A percentile compares a stretch with the other conserved stretches of the same genome.
These are phyloP conservation scores for Globia sparganii DNA, from an alignment of 2,888 invertebrate genomes.

Conservation along the genomic window DNA sequence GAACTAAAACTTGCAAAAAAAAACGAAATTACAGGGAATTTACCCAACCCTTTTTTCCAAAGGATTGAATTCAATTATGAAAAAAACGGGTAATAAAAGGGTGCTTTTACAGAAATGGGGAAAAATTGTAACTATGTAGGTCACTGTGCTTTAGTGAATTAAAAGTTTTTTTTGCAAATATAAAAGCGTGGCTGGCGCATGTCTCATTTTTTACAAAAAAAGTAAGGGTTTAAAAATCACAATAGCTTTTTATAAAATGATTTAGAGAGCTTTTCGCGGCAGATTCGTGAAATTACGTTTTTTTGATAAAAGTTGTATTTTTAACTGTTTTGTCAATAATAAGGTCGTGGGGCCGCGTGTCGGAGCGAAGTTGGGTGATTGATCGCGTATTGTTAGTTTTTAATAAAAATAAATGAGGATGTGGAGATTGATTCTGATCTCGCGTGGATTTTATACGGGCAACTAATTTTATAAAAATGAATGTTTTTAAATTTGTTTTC, in stretches of 20 bases:
- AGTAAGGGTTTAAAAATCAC: conserved; percentile 88
- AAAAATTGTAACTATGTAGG: conserved; percentile 83
- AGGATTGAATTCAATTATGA: conserved; percentile 89
- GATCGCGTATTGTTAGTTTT: conserved; percentile 79
- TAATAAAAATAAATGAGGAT: conserved; percentile 63
- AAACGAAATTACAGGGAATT: conserved; percentile 84
- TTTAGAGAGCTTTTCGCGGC: conserved; percentile 81
- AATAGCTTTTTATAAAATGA: conserved; percentile 87
- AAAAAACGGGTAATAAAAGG: conserved; percentile 83
- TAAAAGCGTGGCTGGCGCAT: conserved; percentile 84
- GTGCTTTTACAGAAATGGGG: conserved; percentile 85
- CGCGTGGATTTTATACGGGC: conserved; percentile 45
- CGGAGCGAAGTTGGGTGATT: conserved; percentile 78
- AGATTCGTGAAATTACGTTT: conserved; percentile 82
- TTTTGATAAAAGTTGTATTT: conserved; percentile 76
- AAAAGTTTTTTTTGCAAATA: conserved; percentile 78
- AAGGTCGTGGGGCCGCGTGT: conserved; percentile 76
- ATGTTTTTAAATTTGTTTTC: conserved; percentile 8
- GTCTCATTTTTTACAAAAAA: conserved; percentile 81
- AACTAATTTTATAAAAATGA: conserved; percentile 22
- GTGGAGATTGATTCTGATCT: conserved; percentile 51
- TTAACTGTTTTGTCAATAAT: conserved; percentile 73
- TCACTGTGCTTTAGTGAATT: conserved; percentile 85
- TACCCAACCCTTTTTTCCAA: conserved; percentile 90
- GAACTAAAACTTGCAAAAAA: conserved; percentile 82